These are phyloP conservation scores for Temnothorax curvispinosus DNA, from an alignment of 1,140 invertebrate species.

Conservation along the genomic window DNA sequence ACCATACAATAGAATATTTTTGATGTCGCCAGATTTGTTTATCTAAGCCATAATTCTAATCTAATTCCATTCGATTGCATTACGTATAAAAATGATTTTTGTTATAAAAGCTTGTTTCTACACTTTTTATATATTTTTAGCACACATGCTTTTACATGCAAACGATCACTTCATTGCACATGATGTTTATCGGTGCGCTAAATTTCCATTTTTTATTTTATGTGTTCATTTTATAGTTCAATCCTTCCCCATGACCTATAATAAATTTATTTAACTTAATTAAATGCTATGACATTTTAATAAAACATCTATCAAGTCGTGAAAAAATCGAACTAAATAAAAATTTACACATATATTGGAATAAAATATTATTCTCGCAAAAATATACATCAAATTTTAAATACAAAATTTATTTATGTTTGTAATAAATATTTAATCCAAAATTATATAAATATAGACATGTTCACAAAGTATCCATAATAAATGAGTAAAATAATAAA, in stretches of 20 bases:
- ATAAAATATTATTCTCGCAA: slow-evolving; percentile 2
- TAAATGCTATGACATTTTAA: slow-evolving; percentile 8
- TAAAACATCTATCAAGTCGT: neutral
- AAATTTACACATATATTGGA: neutral
- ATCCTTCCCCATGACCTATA: neutral
- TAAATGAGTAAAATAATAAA: neutral
- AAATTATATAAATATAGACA: neutral
- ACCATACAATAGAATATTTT: slow-evolving; percentile 5
- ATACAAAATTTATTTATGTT: neutral
- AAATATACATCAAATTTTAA: neutral
- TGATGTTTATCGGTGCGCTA: neutral
- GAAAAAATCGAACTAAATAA: neutral
- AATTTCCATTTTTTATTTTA: slow-evolving; percentile 19
- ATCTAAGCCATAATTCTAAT: neutral
- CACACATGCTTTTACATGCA: slow-evolving; percentile 8
- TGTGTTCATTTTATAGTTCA: neutral
- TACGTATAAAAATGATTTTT: neutral
- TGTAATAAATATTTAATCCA: neutral
- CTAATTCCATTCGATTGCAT: neutral
- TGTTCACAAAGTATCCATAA: neutral
- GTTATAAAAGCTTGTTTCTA: neutral
- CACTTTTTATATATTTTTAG: neutral
- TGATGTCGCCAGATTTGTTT: neutral
- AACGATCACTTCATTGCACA: neutral
- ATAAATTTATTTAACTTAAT: slow-evolving; percentile 11